These are phyloP conservation scores for Bungarus multicinctus DNA, from an alignment of 2,113 vertebrate species.

Conservation along the genomic window DNA sequence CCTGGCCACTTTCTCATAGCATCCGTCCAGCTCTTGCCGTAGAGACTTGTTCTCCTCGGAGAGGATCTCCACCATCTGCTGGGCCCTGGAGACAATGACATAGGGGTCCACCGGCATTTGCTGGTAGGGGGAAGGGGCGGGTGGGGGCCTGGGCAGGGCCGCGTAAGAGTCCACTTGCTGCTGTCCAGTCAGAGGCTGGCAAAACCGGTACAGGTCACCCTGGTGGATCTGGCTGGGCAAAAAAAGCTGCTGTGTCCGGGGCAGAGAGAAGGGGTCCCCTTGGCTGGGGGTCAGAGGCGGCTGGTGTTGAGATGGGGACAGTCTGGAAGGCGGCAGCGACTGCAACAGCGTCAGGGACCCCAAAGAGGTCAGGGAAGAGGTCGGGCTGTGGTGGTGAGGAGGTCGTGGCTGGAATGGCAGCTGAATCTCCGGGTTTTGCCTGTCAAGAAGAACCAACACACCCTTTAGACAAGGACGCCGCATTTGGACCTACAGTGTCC, in stretches of 20 bases:
- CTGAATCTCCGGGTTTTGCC: conserved; percentile 84
- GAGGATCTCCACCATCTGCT: conserved; percentile 94
- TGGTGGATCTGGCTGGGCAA: conserved; percentile 74
- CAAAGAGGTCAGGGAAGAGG: conserved; percentile 91
- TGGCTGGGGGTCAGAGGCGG: conserved; percentile 69
- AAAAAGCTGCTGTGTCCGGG: conserved; percentile 71
- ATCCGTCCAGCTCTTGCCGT: conserved; percentile 89
- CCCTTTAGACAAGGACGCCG: background rate
- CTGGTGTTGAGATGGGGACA: conserved; percentile 78
- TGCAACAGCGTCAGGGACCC: conserved; percentile 89
- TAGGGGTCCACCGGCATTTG: conserved; percentile 86
- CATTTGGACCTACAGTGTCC: background rate
- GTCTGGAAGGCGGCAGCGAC: conserved; percentile 82
- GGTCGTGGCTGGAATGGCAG: conserved; percentile 75
- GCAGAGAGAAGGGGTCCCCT: conserved; percentile 66
- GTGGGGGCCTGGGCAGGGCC: conserved; percentile 81
- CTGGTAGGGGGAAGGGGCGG: conserved; percentile 78
- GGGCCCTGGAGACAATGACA: conserved; percentile 86
- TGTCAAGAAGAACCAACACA: conserved; percentile 62
- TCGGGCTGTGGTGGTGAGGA: conserved; percentile 91
- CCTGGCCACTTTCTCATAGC: conserved; percentile 91
- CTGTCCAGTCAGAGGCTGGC: conserved; percentile 64
- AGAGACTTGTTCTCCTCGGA: conserved; percentile 90
- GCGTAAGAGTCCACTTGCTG: conserved; percentile 76
- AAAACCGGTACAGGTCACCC: conserved; percentile 70